Conservation (phyloP, 2,888 invertebrate genomes). For the Rhamphomyia laevipes region DNA sequence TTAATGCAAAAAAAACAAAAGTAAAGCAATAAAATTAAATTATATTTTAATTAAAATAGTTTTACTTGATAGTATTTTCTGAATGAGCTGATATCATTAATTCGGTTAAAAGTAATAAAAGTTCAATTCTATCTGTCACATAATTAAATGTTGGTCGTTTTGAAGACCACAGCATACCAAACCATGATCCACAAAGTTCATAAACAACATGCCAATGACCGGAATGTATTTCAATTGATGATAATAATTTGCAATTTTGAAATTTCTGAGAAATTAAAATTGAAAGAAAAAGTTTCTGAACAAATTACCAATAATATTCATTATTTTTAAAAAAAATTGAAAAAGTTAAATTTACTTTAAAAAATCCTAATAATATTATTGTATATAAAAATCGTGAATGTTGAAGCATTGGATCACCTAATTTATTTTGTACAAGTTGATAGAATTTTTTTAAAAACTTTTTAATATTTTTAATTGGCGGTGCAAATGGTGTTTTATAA, state of each 20-base stretch:
- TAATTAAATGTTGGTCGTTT: slow-evolving; percentile 13
- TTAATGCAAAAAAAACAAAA: not conserved
- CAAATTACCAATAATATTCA: no score
- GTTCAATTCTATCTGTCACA: slow-evolving; percentile 17
- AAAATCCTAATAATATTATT: slow-evolving; percentile 24
- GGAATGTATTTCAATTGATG: slow-evolving; percentile 12
- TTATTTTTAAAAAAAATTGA: not conserved
- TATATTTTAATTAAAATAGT: not conserved
- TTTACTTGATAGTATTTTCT: slow-evolving; percentile 21
- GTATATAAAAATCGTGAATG: slow-evolving; percentile 20
- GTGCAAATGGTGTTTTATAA: slow-evolving; percentile 16
- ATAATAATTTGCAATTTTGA: slow-evolving; percentile 16
- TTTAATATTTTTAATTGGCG: slow-evolving; percentile 18
- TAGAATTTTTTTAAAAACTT: slow-evolving; percentile 24
- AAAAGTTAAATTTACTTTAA: slow-evolving; percentile 18
- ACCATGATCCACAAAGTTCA: slow-evolving; percentile 21
- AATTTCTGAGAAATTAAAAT: slow-evolving; percentile 21
- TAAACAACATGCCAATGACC: slow-evolving; percentile 21
- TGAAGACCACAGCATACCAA: slow-evolving; percentile 19
- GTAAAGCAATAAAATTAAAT: not conserved
- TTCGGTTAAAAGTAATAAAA: slow-evolving; percentile 23
- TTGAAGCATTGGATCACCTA: slow-evolving; percentile 15
- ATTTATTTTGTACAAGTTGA: slow-evolving; percentile 16
- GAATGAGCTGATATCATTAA: slow-evolving; percentile 20
- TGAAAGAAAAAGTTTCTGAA: no score